A percentile compares a stretch with the other conserved stretches of the same genome.
Evolutionary conservation across 2,113 vertebrate species (phyloP).

Genomic region (Syngnathus scovelli): DNA sequence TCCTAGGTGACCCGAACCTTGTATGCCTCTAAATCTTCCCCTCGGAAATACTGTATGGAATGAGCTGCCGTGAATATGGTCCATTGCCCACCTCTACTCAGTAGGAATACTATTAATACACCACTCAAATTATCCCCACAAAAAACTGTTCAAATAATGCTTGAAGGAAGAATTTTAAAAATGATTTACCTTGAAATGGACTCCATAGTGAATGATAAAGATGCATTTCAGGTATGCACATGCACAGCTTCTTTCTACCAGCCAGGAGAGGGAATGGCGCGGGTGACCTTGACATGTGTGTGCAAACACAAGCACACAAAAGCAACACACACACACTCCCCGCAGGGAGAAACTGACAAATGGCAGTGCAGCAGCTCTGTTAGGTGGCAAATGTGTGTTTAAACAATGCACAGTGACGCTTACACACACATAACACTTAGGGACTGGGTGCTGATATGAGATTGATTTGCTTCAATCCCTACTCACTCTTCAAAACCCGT

Average conservation of each 20-base stretch:
- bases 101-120: background rate
- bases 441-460: slow-evolving; percentile 49
- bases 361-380: slow-evolving; percentile 58
- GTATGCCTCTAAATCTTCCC: too few relatives aligned
- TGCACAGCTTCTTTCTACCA: slow-evolving; percentile 30
- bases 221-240: slow-evolving; percentile 2
- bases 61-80: too few relatives aligned
- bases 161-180: background rate
- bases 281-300: slow-evolving; percentile 57
- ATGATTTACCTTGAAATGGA: background rate
- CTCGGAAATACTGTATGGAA: too few relatives aligned
- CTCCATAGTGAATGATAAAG: slow-evolving; percentile 8
- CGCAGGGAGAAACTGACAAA: slow-evolving; percentile 54
- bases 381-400: slow-evolving; percentile 67
- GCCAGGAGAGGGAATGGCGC: slow-evolving; percentile 35
- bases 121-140: too few relatives aligned
- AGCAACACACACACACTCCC: slow-evolving; percentile 15
- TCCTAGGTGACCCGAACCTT: too few relatives aligned
- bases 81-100: too few relatives aligned
- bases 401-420: slow-evolving; percentile 63
- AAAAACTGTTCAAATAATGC: background rate
- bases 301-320: slow-evolving; percentile 23
- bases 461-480: slow-evolving; percentile 61
- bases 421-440: slow-evolving; percentile 64
- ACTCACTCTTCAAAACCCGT: slow-evolving; percentile 26